Conservation (phyloP, 2,113 vertebrate species). For the Atlantisia rogersi region DNA sequence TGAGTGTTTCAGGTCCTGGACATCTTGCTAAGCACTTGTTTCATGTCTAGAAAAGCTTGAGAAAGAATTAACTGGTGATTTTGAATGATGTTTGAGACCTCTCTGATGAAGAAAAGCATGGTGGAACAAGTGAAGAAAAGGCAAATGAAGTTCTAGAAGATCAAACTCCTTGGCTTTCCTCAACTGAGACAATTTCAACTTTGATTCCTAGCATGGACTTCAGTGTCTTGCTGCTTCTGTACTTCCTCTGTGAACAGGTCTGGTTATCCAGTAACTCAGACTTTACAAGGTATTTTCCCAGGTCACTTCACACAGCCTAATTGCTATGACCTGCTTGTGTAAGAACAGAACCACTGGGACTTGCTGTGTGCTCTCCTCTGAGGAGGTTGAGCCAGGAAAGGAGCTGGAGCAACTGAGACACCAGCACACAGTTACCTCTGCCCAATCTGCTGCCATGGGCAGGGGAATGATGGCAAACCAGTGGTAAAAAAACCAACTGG, state of each 20-base stretch:
- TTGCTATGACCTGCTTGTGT: not conserved
- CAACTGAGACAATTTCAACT: not conserved
- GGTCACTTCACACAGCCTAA: not conserved
- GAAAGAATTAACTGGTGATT: not conserved
- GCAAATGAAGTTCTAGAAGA: not conserved
- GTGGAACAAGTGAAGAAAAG: not conserved
- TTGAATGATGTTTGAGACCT: not conserved
- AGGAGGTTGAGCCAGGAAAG: not conserved
- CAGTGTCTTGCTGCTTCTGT: not conserved
- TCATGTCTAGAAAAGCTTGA: not conserved
- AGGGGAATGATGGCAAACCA: not conserved
- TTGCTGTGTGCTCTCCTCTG: not conserved
- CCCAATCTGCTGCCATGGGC: not conserved
- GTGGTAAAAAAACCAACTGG: not conserved
- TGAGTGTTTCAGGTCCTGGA: not conserved
- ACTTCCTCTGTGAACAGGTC: not conserved
- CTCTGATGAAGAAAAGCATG: not conserved
- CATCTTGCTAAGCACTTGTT: not conserved
- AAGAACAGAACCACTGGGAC: not conserved
- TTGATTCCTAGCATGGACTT: not conserved
- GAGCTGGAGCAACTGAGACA: not conserved
- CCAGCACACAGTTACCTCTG: not conserved
- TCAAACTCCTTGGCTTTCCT: not conserved
- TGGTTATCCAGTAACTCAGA: conserved; percentile 25
- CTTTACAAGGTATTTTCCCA: not conserved